A percentile compares a stretch with the other conserved stretches of the same genome.
Evolutionary conservation across 1,140 invertebrate species (phyloP).

Genomic region (Trichogramma pretiosum): DNA sequence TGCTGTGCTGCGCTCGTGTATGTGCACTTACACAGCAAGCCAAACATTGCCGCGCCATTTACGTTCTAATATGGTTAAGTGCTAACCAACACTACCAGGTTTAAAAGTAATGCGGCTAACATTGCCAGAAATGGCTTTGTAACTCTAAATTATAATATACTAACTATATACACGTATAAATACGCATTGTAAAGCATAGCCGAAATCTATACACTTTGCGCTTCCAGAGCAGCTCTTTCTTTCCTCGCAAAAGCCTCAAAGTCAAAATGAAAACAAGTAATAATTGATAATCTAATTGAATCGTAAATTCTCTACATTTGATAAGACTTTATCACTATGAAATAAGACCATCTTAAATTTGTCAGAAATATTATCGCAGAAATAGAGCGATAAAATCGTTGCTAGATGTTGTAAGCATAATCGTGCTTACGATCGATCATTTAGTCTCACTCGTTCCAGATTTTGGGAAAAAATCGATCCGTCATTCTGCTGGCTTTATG

Average conservation of each 20-base stretch:
- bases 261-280: too few species aligned
- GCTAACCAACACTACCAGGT: neutral
- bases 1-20: neutral
- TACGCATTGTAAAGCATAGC: neutral
- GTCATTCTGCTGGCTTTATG: slow-evolving; percentile 36
- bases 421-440: slow-evolving; percentile 28
- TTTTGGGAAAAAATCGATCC: slow-evolving; percentile 36
- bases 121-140: neutral
- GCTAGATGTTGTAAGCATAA: neutral
- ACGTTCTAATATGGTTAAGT: neutral
- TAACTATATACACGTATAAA: too few species aligned
- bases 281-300: neutral
- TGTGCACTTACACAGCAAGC: neutral
- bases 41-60: neutral
- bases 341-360: too few species aligned
- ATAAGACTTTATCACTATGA: too few species aligned
- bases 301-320: too few species aligned
- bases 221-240: neutral
- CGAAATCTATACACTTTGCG: neutral
- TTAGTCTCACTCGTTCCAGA: slow-evolving; percentile 19
- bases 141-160: too few species aligned
- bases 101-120: neutral
- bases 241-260: neutral
- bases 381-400: neutral
- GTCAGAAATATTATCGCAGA: neutral